Evolutionary conservation across 23 tunicate species (phyloP).

Genomic region (Corella eumyota): DNA sequence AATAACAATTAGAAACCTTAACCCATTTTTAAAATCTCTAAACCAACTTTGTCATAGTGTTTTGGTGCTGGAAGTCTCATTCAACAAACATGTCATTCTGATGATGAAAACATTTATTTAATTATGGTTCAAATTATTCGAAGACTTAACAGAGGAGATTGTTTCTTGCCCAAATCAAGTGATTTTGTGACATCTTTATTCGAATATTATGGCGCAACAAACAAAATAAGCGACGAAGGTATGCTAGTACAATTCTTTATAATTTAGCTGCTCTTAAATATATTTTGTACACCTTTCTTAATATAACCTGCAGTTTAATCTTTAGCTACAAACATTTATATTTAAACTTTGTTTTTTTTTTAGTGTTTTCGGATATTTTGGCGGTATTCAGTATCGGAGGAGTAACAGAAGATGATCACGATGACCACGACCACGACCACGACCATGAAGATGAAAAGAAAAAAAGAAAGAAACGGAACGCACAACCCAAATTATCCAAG

Average conservation of each 20-base stretch:
- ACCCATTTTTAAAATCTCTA: too few species aligned
- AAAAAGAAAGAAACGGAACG: not conserved
- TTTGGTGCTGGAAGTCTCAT: not conserved
- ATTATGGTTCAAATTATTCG: not conserved
- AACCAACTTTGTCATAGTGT: too few species aligned
- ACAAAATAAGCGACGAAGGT: conserved; percentile 1
- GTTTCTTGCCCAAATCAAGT: conserved; percentile 6
- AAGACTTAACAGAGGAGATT: conserved; percentile 4
- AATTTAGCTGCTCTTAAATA: too few species aligned
- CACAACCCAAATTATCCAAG: conserved; percentile 21
- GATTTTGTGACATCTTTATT: not conserved
- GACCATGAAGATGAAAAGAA: not conserved
- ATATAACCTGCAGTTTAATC: not conserved
- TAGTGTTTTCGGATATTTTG: conserved; percentile 3
- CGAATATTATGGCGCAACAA: not conserved
- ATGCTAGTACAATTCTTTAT: too few species aligned
- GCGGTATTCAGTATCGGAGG: conserved; percentile 11
- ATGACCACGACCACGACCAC: conserved; percentile 13
- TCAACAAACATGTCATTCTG: not conserved
- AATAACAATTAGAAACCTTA: too few species aligned
- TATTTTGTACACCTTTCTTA: too few species aligned
- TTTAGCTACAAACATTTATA: not conserved
- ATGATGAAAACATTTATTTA: not conserved
- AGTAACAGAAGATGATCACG: conserved; percentile 2
- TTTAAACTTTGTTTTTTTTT: not conserved